These are phyloP conservation scores for Andrena chrysosceles DNA, from an alignment of 2,888 invertebrate genomes.

Conservation along the genomic window DNA sequence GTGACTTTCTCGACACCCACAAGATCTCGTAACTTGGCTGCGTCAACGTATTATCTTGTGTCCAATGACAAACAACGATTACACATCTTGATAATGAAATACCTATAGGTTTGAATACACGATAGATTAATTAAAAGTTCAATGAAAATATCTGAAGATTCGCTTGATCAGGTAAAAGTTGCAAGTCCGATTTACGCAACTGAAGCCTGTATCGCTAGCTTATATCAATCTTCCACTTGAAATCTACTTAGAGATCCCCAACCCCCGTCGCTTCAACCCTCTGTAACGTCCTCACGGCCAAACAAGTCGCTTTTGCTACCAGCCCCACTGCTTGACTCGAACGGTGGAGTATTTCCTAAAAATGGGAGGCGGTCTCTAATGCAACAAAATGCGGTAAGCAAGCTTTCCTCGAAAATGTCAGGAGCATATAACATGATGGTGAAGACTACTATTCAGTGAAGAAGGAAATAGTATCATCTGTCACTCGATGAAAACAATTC, in stretches of 20 bases:
- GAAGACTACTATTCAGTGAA: background rate
- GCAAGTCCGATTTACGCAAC: constrained; percentile 51
- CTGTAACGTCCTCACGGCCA: constrained; percentile 65
- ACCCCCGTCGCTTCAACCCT: constrained; percentile 69
- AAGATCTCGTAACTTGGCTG: constrained; percentile 55
- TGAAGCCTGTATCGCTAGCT: constrained; percentile 71
- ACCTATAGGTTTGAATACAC: too few species aligned
- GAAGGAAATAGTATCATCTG: background rate
- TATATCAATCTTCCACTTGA: constrained; percentile 78
- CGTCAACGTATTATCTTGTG: constrained; percentile 34
- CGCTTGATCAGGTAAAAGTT: constrained; percentile 41
- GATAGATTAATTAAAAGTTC: constrained; percentile 1
- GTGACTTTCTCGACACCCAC: constrained; percentile 58
- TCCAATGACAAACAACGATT: background rate
- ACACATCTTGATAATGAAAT: background rate
- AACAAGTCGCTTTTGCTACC: constrained; percentile 72
- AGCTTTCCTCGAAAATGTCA: background rate
- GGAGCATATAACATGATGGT: background rate
- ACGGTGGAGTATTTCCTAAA: constrained; percentile 63
- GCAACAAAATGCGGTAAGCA: background rate
- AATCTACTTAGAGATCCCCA: constrained; percentile 76
- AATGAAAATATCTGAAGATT: background rate
- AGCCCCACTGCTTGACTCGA: constrained; percentile 53
- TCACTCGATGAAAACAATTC: too few species aligned
- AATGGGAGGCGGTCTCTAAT: background rate